Conservation (phyloP, 2,888 invertebrate species). For the Augochlorella aurata region DNA sequence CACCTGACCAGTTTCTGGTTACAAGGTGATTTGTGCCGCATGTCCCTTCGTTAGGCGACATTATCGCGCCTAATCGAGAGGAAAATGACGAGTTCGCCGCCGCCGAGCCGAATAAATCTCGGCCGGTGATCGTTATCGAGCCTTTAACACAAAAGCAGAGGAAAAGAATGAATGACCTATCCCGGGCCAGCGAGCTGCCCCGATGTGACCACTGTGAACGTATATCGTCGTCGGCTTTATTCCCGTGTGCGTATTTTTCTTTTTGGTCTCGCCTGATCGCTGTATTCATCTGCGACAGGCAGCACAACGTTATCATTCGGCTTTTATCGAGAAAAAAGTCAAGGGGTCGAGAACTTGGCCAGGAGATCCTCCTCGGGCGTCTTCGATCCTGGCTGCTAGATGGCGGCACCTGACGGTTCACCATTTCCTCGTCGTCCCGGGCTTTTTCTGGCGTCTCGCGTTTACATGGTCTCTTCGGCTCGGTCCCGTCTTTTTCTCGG, state of each 20-base stretch:
- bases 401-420: slow-evolving; percentile 32
- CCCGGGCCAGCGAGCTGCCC: background rate
- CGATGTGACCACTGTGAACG: slow-evolving; percentile 38
- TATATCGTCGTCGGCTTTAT: slow-evolving; percentile 2
- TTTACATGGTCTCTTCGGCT: slow-evolving; percentile 14
- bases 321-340: slow-evolving; percentile 57
- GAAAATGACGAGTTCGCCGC: slow-evolving; percentile 46
- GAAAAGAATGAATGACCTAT: background rate
- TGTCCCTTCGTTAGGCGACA: slow-evolving; percentile 42
- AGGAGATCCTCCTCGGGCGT: background rate
- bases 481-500: slow-evolving; percentile 22
- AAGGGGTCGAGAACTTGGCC: slow-evolving; percentile 66
- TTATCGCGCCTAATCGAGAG: slow-evolving; percentile 52
- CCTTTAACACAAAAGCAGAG: background rate
- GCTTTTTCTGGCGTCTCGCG: slow-evolving; percentile 11
- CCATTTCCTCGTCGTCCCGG: slow-evolving; percentile 6
- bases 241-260: slow-evolving; percentile 24
- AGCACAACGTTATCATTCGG: slow-evolving; percentile 42
- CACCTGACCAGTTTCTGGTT: slow-evolving; percentile 33
- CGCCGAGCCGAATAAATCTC: slow-evolving; percentile 9
- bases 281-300: slow-evolving; percentile 37
- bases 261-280: slow-evolving; percentile 29
- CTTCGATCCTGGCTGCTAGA: background rate
- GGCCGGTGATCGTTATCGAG: slow-evolving; percentile 29
- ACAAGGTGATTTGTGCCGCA: slow-evolving; percentile 42